Evolutionary conservation across 2,113 vertebrate genomes (phyloP).

Genomic region (Leucopternis melanops): DNA sequence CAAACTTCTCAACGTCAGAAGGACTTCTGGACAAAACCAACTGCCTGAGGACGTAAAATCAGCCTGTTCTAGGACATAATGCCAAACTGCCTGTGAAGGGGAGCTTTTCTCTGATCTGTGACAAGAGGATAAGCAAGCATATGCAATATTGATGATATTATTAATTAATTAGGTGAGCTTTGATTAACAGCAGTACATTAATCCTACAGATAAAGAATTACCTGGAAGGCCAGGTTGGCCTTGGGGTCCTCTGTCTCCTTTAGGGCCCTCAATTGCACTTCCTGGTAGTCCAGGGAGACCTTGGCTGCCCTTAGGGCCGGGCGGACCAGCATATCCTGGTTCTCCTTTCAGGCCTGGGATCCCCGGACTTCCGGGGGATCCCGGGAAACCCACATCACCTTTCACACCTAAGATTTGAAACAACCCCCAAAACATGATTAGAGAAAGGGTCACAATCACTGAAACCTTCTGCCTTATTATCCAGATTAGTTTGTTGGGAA

Average conservation of each 20-base stretch:
- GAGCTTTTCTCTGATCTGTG: not conserved
- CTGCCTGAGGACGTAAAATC: not conserved
- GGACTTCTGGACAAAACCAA: not conserved
- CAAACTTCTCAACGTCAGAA: not conserved
- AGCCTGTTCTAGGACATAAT: not conserved
- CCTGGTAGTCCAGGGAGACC: slow-evolving; percentile 82
- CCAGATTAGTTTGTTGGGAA: not conserved
- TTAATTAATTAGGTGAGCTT: not conserved
- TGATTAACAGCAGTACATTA: not conserved
- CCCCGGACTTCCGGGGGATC: slow-evolving; percentile 84
- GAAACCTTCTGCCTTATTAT: not conserved
- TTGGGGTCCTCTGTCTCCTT: slow-evolving; percentile 85
- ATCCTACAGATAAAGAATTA: slow-evolving; percentile 40
- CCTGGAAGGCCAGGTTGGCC: slow-evolving; percentile 84
- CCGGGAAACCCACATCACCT: slow-evolving; percentile 87
- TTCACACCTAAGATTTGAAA: slow-evolving; percentile 77
- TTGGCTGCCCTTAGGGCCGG: slow-evolving; percentile 77
- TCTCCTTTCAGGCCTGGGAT: slow-evolving; percentile 90
- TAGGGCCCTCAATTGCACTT: slow-evolving; percentile 80
- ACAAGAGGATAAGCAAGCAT: not conserved
- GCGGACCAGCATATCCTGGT: slow-evolving; percentile 77
- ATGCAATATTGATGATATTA: not conserved
- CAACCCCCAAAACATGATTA: not conserved
- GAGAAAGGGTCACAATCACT: not conserved
- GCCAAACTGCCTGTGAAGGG: not conserved